Conservation (phyloP, 2,113 vertebrate genomes). For the Glareola pratincola region DNA sequence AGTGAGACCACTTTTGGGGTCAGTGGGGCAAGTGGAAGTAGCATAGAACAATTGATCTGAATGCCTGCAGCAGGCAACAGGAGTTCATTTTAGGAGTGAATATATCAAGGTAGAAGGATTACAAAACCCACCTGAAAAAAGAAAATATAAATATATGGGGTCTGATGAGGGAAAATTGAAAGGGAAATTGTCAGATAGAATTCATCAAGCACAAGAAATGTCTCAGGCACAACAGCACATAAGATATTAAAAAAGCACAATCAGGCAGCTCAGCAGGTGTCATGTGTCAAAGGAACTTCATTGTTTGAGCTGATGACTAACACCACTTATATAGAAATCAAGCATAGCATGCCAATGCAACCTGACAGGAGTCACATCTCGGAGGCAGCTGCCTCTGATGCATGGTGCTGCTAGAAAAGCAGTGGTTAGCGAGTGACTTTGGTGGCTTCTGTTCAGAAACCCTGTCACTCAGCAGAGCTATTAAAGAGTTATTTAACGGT, state of each 20-base stretch:
- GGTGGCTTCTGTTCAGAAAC: not conserved
- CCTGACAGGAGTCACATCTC: not conserved
- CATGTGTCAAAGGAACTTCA: not conserved
- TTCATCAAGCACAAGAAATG: not conserved
- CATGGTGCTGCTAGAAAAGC: not conserved
- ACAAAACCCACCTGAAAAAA: not conserved
- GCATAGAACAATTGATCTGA: not conserved
- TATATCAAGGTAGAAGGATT: not conserved
- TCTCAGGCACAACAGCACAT: not conserved
- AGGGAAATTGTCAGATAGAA: not conserved
- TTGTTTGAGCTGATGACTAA: not conserved
- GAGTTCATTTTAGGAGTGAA: not conserved
- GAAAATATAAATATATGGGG: not conserved
- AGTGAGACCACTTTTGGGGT: not conserved
- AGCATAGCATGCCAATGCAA: accelerated
- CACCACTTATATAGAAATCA: not conserved
- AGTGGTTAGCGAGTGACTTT: not conserved
- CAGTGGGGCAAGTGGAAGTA: not conserved
- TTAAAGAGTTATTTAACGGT: not conserved
- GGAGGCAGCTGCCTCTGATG: not conserved
- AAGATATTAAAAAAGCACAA: not conserved
- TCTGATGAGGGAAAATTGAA: not conserved
- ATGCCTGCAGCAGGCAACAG: not conserved
- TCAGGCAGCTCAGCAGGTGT: not conserved
- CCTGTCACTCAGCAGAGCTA: not conserved